Evolutionary conservation across 1,140 invertebrate genomes (phyloP), one percentile per base, ranked within the genome.

Genomic region (Drosophila azteca): DNA sequence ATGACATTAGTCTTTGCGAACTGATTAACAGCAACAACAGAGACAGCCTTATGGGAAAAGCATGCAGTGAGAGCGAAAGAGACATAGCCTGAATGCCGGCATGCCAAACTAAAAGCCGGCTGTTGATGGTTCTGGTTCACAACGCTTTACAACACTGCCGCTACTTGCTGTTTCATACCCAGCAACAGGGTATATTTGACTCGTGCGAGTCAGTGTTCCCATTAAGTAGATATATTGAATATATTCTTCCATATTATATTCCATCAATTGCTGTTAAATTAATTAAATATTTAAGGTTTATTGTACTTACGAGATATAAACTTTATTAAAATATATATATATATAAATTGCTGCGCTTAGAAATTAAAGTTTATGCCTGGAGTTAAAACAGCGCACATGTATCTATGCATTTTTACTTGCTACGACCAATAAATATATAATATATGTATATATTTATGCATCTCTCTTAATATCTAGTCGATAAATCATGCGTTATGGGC

Each of bases 241-340:
- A 20, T 20, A n/a, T n/a, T n/a, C n/a, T n/a, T n/a, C n/a, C n/a
- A n/a, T n/a, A 20, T 20, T 20, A 20, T 31, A 31, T 9, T 9
- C 8, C 31, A 35, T 20, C 13, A 48, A 69, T 53, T 41, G 17
- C 15, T 3, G 6, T 20, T 2, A 17, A 3, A 39, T 11, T 22
- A 29, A 35, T 15, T 39, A 44, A 3, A 22, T 20, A 13, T 22
- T 26, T 5, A 9, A 6, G 11, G 11, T 53, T 31, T 15, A 43
- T 67, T 63, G 45, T 50, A 61, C 82, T 82, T 85, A 85, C 22
- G 49, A 52, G 20, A 78, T 85, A 87, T 85, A 85, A 85, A 85
- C 82, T 85, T 85, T 85, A 85, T 85, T 85, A 85, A 85, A 85
- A 85, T 85, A 85, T 85, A 85, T 77, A 85, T 77, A 71, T 75